Evolutionary conservation across 2,113 vertebrate genomes (phyloP), one percentile per base, ranked within the genome.

Genomic region (Jacana jacana): DNA sequence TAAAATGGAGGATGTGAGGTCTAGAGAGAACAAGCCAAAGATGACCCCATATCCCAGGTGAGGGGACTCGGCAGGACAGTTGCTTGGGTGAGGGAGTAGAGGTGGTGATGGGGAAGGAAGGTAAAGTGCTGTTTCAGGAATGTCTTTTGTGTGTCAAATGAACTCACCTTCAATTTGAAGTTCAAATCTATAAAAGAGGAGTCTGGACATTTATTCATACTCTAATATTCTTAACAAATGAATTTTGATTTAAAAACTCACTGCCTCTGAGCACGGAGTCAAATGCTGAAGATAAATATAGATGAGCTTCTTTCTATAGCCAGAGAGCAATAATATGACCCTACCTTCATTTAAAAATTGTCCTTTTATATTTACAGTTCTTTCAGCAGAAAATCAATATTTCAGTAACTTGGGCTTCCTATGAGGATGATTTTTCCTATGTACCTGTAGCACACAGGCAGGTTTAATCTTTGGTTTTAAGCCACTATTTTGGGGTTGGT

Each of bases 351-450:
- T 75, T 64, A 91, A 75, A 95, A 96, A 88, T 95, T 90, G 81
- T 90, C 69, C 75, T 93, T 96, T 95, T 51, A 86, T 85, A 55
- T 65, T 91, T 93, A 58, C 57, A 82, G 39, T 91, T 84, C 81
- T 60, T 93, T 70, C 66, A 90, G 75, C 65, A 91, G 86, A 68
- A 93, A 96, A 96, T 90, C 96, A 90, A 93, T 95, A 88, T 91
- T 89, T 93, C 63, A 88, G 76, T 22, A 48, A 33, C 84, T 66
- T 52, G 70, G 33, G 17, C 46, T 66, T 71, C 30, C 49, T 54
- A 10, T 17, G 18, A 58, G 63, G 30, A 5, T 28, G 57, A 51
- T 58, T 92, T 76, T 83, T 90, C 30, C 70, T 70, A 8, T 0
- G 7, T 35, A 65, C 28, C 61, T 82, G 54, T 57, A 80, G 49